phyloP scores from a whole-genome alignment of 64 coral and sea anemone species.

The Porites australiensis region DNA sequence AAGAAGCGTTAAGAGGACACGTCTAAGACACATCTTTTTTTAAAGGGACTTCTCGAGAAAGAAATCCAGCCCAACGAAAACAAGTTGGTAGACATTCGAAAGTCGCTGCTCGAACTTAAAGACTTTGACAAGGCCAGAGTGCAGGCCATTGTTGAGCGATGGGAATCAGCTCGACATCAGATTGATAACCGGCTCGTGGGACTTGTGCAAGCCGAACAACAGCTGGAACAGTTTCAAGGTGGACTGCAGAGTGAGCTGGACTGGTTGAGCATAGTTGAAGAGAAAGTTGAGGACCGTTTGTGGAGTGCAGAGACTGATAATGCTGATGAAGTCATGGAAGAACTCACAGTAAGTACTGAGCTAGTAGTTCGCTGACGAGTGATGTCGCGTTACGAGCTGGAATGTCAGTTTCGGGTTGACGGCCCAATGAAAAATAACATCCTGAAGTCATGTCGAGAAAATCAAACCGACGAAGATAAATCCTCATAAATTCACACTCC shows the following conservation, averaged over 20 bases:
- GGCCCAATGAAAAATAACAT: no score
- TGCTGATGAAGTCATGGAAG: conserved; percentile 82
- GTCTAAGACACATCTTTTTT: not conserved
- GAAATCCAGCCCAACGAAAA: conserved; percentile 74
- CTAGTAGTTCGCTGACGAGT: not conserved
- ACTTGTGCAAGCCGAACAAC: conserved; percentile 56
- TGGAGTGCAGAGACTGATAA: conserved; percentile 39
- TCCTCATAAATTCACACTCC: no score
- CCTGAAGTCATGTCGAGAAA: no score
- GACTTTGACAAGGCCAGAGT: conserved; percentile 64
- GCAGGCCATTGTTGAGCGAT: conserved; percentile 77
- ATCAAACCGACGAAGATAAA: no score
- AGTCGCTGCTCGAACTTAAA: conserved; percentile 62
- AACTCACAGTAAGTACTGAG: conserved; percentile 76
- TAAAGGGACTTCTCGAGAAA: conserved; percentile 60
- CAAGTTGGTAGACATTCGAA: conserved; percentile 60
- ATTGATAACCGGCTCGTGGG: conserved; percentile 68
- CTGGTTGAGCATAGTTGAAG: conserved; percentile 81
- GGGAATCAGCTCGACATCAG: conserved; percentile 67
- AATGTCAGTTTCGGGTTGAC: no score
- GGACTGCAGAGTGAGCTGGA: conserved; percentile 68
- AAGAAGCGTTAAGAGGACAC: no score
- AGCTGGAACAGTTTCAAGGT: conserved; percentile 82
- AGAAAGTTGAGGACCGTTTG: conserved; percentile 47
- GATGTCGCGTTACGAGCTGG: no score